phyloP scores from a whole-genome alignment of 2,888 invertebrate genomes.

The Tachina lurida region DNA sequence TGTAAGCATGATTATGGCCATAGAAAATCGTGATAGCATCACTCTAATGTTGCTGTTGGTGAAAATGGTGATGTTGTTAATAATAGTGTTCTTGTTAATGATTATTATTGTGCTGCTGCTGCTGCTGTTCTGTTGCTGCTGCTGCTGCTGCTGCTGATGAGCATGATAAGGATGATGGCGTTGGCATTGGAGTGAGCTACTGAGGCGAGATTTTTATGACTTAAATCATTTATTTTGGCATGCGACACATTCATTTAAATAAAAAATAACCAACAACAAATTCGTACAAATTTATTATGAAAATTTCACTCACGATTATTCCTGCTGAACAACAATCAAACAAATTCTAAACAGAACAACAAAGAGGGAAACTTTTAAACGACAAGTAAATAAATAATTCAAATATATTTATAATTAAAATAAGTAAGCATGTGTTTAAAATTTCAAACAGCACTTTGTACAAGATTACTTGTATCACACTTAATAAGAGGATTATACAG shows the following conservation, averaged over 20 bases:
- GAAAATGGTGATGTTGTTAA: slow-evolving; percentile 1
- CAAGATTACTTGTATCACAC: not conserved
- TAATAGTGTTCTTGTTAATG: not conserved
- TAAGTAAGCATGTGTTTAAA: slow-evolving; percentile 9
- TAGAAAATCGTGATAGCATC: not conserved
- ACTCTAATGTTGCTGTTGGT: slow-evolving; percentile 7
- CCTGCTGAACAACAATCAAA: not conserved
- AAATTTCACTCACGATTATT: slow-evolving; percentile 29
- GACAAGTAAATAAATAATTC: slow-evolving; percentile 43
- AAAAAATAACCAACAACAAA: slow-evolving; percentile 35
- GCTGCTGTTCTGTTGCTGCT: not conserved
- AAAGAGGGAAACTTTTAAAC: slow-evolving; percentile 2
- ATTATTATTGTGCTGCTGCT: slow-evolving; percentile 9
- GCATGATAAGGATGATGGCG: not conserved
- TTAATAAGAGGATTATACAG: too few relatives aligned
- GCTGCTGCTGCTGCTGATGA: not conserved
- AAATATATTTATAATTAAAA: slow-evolving; percentile 40
- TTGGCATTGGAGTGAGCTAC: not conserved
- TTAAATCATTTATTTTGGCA: slow-evolving; percentile 57
- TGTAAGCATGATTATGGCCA: slow-evolving; percentile 31
- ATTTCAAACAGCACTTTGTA: slow-evolving; percentile 15
- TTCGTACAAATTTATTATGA: slow-evolving; percentile 35
- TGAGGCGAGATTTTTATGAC: slow-evolving; percentile 6
- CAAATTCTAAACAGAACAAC: slow-evolving; percentile 1
- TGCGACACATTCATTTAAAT: slow-evolving; percentile 62